These are phyloP conservation scores for Morelia viridis DNA, from an alignment of 2,797 vertebrate species.

Conservation along the genomic window DNA sequence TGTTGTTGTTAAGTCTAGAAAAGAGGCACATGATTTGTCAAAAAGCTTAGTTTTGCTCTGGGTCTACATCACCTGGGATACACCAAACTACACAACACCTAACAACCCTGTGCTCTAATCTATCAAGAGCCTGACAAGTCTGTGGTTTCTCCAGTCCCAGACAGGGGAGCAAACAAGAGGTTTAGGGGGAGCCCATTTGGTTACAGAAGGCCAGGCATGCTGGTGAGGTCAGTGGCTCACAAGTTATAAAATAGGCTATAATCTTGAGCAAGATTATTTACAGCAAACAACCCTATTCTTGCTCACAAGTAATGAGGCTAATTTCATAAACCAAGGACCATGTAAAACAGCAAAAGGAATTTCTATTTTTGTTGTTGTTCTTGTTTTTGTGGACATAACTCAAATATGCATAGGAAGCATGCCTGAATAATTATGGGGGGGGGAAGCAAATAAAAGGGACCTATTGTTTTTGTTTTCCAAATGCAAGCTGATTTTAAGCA, in stretches of 20 bases:
- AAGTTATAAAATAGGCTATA: no score
- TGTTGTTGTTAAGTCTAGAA: background rate
- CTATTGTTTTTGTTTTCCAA: background rate
- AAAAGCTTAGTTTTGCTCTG: no score
- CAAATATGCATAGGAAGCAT: background rate
- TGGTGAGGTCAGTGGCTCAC: background rate
- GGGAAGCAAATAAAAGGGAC: background rate
- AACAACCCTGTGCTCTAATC: background rate
- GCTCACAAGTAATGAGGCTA: no score
- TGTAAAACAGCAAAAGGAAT: background rate
- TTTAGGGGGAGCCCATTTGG: background rate
- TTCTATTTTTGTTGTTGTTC: no score
- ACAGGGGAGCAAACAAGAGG: background rate
- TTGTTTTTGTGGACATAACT: background rate
- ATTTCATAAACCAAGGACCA: background rate
- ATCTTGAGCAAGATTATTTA: background rate
- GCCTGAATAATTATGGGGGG: no score
- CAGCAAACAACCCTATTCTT: background rate
- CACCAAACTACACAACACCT: background rate
- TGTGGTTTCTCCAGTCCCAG: background rate
- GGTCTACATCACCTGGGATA: background rate
- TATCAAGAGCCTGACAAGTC: background rate
- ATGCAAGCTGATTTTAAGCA: background rate
- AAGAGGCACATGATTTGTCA: no score
- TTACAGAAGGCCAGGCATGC: background rate